Evolutionary conservation across 2,888 invertebrate genomes (phyloP).

Genomic region (Callinectes sapidus): DNA sequence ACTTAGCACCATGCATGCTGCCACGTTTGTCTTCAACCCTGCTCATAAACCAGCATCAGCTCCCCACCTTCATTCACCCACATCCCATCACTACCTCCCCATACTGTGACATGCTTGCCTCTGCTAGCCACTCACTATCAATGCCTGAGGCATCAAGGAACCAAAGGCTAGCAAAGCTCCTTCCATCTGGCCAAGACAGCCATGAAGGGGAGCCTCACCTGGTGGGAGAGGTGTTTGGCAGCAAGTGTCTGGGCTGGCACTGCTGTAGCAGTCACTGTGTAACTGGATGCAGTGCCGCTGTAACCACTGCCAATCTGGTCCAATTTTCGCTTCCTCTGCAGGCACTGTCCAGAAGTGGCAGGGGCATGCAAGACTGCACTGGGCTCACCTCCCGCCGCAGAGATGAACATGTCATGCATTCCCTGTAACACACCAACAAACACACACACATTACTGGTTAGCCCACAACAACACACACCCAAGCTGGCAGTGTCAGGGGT

Average conservation of each 20-base stretch:
- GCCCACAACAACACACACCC: conserved; percentile 50
- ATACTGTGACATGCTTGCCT: conserved; percentile 18
- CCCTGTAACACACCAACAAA: conserved; percentile 70
- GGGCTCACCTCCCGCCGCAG: conserved; percentile 72
- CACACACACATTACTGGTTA: conserved; percentile 61
- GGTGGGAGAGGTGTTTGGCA: conserved; percentile 64
- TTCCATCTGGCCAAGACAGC: conserved; percentile 1
- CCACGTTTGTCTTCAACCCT: background rate
- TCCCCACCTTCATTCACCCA: background rate
- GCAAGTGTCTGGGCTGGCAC: conserved; percentile 56
- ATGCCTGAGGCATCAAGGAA: conserved; percentile 26
- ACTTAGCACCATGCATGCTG: conserved; percentile 3
- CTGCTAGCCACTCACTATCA: conserved; percentile 13
- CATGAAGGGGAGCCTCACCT: conserved; percentile 51
- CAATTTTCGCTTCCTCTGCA: conserved; percentile 71
- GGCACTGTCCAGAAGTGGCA: conserved; percentile 71
- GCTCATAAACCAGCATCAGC: background rate
- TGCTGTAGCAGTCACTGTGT: conserved; percentile 61
- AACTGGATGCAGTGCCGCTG: conserved; percentile 54
- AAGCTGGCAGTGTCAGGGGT: conserved; percentile 1
- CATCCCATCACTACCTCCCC: background rate
- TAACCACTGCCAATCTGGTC: conserved; percentile 64
- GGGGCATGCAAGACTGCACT: conserved; percentile 72
- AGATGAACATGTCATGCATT: conserved; percentile 73
- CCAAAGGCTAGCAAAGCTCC: conserved; percentile 23